Evolutionary conservation across 1,140 invertebrate species (phyloP), one percentile per base, ranked within the genome.

Genomic region (Ceratina australensis): DNA sequence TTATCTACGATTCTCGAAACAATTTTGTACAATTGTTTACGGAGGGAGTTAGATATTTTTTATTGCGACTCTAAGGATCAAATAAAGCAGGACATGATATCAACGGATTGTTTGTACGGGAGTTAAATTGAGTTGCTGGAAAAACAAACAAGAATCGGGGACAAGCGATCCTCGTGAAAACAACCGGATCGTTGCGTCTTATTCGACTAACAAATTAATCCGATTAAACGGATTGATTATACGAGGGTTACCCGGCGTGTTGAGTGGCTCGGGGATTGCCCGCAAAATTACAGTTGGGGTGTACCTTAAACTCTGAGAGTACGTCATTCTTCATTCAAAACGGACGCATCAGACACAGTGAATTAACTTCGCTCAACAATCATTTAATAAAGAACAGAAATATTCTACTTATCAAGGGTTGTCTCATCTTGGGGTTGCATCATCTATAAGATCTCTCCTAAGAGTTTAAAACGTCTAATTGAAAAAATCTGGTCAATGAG

Each of bases 191-290:
- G 66, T 76, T 69, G 74, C 74, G 74, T 77, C 74, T 77, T 77
- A 71, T 71, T 77, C 74, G 60, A 26, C 66, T 77, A 77, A 77
- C 74, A 60, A 77, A 77, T 77, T 77, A 77, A 77, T 77, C 74
- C 74, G 74, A 77, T 77, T 77, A 77, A 77, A 63, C 74, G 74
- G 74, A 77, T 77, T 77, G 74, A 77, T 77, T 77, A 71, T 77
- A 71, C 67, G 74, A 77, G 74, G 74, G 74, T 77, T 63, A 67
- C 57, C 47, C 22, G 66, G 47, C 66, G 74, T 26, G 74, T 77
- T 47, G 74, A 77, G 66, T 77, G 71, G 74, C 61, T 77, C 74
- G 74, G 67, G 74, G 74, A 71, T 77, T 42, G 66, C 57, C 74
- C 74, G 67, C 47, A 71, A 71, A 71, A 77, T 71, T 77, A 52